Conservation (phyloP, 1,140 invertebrate species). For the Caenorhabditis latens region DNA sequence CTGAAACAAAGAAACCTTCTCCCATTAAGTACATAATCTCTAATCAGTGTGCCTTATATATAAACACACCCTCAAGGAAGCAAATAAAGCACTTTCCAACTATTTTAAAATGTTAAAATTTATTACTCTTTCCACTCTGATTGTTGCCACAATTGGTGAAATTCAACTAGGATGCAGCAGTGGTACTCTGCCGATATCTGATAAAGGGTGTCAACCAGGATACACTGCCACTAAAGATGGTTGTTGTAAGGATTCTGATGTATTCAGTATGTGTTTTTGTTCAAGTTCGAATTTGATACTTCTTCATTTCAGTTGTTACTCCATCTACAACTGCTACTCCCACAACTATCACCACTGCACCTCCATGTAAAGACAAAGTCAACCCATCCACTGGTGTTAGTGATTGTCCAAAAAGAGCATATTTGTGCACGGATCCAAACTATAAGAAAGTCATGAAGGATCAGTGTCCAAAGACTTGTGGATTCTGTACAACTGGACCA, state of each 20-base stretch:
- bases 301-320: background rate
- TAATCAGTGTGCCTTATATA: background rate
- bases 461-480: conserved; percentile 16
- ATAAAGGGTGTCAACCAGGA: background rate
- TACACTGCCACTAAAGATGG: background rate
- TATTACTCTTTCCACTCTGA: background rate
- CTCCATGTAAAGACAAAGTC: background rate
- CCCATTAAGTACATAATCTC: background rate
- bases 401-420: background rate
- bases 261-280: background rate
- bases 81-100: no score
- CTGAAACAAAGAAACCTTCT: no score
- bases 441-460: conserved; percentile 34
- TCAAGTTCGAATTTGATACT: background rate
- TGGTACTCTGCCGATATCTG: background rate
- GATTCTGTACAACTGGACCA: conserved; percentile 5
- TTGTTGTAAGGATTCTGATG: background rate
- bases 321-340: background rate
- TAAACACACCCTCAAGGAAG: background rate
- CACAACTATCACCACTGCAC: background rate
- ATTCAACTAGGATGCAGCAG: background rate
- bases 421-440: background rate
- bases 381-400: conserved; percentile 18
- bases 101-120: background rate
- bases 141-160: background rate